These are phyloP conservation scores for Pogonocherus hispidulus DNA, from an alignment of 2,888 invertebrate species.

Conservation along the genomic window DNA sequence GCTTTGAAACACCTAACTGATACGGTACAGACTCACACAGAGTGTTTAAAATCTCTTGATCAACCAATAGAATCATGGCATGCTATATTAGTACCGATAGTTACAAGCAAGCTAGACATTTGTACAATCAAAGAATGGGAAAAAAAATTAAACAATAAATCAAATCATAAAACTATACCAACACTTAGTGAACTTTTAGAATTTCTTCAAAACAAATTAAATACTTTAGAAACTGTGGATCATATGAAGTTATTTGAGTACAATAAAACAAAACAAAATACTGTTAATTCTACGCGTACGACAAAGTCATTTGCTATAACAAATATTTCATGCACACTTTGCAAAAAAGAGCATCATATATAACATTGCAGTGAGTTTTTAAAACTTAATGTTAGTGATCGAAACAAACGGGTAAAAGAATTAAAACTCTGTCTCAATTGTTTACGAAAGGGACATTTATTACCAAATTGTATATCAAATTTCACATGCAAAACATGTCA, in stretches of 20 bases:
- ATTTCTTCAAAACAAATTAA: not conserved
- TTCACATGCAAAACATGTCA: not conserved
- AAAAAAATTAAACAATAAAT: conserved; percentile 5
- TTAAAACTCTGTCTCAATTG: conserved; percentile 6
- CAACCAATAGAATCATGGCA: conserved; percentile 3
- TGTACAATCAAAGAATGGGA: not conserved
- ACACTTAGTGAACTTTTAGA: not conserved
- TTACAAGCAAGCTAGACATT: conserved; percentile 3
- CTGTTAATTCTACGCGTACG: not conserved
- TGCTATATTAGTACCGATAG: conserved; percentile 1
- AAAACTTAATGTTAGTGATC: not conserved
- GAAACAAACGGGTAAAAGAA: not conserved
- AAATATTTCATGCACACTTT: conserved; percentile 1
- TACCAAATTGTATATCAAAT: not conserved
- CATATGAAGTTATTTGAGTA: not conserved
- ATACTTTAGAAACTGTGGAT: conserved; percentile 4
- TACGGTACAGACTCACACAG: not conserved
- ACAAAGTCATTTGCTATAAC: not conserved
- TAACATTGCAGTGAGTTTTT: not conserved
- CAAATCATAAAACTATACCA: not conserved
- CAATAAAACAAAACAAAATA: conserved; percentile 1
- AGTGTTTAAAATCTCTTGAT: conserved; percentile 5
- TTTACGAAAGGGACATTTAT: not conserved
- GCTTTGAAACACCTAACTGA: conserved; percentile 2
- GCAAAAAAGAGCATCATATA: not conserved